These are phyloP conservation scores for Xanthorhoe spadicearia DNA, from an alignment of 2,888 invertebrate genomes.

Conservation along the genomic window DNA sequence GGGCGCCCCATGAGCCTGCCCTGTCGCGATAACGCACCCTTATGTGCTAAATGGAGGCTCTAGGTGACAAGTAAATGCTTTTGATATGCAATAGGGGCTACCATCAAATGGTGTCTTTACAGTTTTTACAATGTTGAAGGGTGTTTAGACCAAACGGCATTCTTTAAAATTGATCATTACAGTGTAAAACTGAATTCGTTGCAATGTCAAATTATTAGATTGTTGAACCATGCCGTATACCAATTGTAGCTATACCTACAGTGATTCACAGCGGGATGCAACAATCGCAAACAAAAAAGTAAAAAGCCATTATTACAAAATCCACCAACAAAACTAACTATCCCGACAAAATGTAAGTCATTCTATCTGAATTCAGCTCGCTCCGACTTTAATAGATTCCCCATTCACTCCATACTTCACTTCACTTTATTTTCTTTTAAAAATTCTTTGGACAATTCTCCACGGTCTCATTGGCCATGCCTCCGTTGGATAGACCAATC, in stretches of 20 bases:
- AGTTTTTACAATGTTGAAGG: not conserved
- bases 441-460: slow-evolving; percentile 43
- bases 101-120: not conserved
- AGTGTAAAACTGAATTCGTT: not conserved
- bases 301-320: slow-evolving; percentile 39
- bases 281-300: slow-evolving; percentile 14
- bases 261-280: slow-evolving; percentile 2
- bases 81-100: slow-evolving; percentile 1
- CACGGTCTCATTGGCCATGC: slow-evolving; percentile 47
- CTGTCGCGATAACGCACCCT: slow-evolving; percentile 65
- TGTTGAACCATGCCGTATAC: slow-evolving; percentile 3
- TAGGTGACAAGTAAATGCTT: slow-evolving; percentile 26
- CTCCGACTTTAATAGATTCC: slow-evolving; percentile 46
- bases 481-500: slow-evolving; percentile 38
- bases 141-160: slow-evolving; percentile 1
- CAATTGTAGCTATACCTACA: slow-evolving; percentile 1
- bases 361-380: slow-evolving; percentile 43
- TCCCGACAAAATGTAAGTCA: slow-evolving; percentile 42
- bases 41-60: slow-evolving; percentile 37
- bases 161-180: not conserved
- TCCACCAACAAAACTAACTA: slow-evolving; percentile 40
- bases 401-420: slow-evolving; percentile 41
- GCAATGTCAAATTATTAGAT: not conserved
- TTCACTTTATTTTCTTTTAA: slow-evolving; percentile 39
- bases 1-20: slow-evolving; percentile 66